These are phyloP conservation scores for Pemphredon lugubris DNA, from an alignment of 2,888 invertebrate genomes.

Conservation along the genomic window DNA sequence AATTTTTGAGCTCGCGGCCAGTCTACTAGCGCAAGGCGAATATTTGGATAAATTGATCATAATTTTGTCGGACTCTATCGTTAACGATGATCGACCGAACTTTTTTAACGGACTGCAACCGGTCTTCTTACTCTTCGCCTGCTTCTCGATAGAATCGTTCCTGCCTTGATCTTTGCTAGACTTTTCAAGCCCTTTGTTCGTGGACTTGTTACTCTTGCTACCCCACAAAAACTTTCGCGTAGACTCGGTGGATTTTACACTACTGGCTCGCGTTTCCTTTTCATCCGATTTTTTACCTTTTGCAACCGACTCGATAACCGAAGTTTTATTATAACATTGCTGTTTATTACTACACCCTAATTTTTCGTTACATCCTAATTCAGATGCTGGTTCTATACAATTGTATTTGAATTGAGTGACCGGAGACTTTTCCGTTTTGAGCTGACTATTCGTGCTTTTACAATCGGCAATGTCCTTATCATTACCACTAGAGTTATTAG, in stretches of 20 bases:
- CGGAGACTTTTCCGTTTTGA: slow-evolving; percentile 51
- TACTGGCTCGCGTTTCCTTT: slow-evolving; percentile 15
- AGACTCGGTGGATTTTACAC: slow-evolving; percentile 39
- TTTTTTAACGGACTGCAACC: slow-evolving; percentile 71
- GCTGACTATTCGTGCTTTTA: slow-evolving; percentile 43
- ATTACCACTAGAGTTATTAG: slow-evolving; percentile 56
- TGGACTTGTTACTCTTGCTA: slow-evolving; percentile 62
- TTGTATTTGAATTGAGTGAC: slow-evolving; percentile 69
- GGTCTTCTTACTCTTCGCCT: slow-evolving; percentile 59
- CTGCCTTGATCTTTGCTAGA: slow-evolving; percentile 58
- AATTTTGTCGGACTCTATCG: slow-evolving; percentile 74
- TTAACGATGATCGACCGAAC: slow-evolving; percentile 74
- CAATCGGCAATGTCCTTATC: slow-evolving; percentile 57
- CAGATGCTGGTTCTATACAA: slow-evolving; percentile 64
- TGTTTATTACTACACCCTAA: no score
- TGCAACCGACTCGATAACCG: slow-evolving; percentile 51
- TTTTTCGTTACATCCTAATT: slow-evolving; percentile 60
- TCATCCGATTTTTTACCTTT: slow-evolving; percentile 56
- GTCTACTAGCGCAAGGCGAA: slow-evolving; percentile 78
- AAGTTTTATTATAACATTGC: slow-evolving; percentile 60
- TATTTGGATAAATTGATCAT: slow-evolving; percentile 77
- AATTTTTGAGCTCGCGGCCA: slow-evolving; percentile 78
- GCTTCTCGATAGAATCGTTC: slow-evolving; percentile 54
- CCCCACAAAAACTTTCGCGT: slow-evolving; percentile 69
- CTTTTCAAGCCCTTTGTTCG: slow-evolving; percentile 58